Evolutionary conservation across 2,888 invertebrate species (phyloP), one percentile per base, ranked within the genome.

Genomic region (Podabrus alpinus): DNA sequence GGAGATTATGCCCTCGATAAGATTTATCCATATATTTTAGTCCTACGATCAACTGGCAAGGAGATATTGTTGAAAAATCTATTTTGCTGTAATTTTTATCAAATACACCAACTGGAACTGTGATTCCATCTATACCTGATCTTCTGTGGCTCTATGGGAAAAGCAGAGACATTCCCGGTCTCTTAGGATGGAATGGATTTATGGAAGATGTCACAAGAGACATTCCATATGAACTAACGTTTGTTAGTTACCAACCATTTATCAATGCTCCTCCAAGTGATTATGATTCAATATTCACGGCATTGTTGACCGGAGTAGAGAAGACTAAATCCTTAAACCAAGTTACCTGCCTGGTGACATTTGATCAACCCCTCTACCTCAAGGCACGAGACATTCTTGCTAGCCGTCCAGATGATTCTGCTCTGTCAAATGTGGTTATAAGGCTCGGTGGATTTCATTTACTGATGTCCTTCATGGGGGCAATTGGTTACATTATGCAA

Each of bases 81-180:
- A n/a, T n/a, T n/a, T n/a, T n/a, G n/a, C n/a, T n/a, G n/a, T n/a
- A n/a, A n/a, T n/a, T n/a, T n/a, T n/a, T n/a, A n/a, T n/a, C n/a
- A n/a, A n/a, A 66, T 24, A 64, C 59, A 71, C 15, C 66, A 66
- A 21, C 71, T 71, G 66, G 66, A 71, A 66, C 25, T 64, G 71
- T 71, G 71, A 29, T 66, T 66, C 66, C 64, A 71, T 71, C 45
- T 64, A 15, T 67, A 4, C 19, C 67, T 67, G 72, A 59, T 67
- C 66, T 72, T 67, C 72, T 72, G 67, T 67, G 67, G 72, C 72
- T 72, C 21, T 72, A 59, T 72, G 72, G 64, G 24, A 59, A 72
- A 67, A 72, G 72, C 67, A 66, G 59, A 72, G 72, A 67, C 72
- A 67, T 72, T 72, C 67, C 72, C n/a, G n/a, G n/a, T n/a, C n/a